Evolutionary conservation across 2,797 vertebrate species (phyloP).

Genomic region (Atherinosoma microstoma): DNA sequence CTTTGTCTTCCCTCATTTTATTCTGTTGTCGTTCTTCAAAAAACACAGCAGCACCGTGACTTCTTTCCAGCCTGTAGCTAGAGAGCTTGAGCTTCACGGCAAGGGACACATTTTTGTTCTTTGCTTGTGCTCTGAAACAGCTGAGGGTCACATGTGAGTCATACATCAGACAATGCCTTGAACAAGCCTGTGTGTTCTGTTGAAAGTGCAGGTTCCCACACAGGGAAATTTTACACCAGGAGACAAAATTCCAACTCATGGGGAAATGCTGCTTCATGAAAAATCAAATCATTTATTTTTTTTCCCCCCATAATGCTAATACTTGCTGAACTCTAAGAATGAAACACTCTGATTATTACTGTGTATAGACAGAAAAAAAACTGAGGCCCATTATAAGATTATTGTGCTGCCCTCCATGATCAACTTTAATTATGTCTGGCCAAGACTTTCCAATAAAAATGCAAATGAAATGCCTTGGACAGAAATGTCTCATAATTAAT

Average conservation of each 20-base stretch:
- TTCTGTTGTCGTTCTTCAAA: background rate
- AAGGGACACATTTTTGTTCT: slow-evolving; percentile 9
- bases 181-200: slow-evolving; percentile 27
- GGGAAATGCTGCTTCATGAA: background rate
- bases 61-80: background rate
- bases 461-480: slow-evolving; percentile 53
- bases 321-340: background rate
- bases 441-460: slow-evolving; percentile 68
- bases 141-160: slow-evolving; percentile 50
- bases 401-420: slow-evolving; percentile 38
- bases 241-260: slow-evolving; percentile 10
- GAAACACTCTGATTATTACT: background rate
- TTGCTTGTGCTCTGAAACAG: slow-evolving; percentile 23
- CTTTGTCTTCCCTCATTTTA: slow-evolving; percentile 2
- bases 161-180: slow-evolving; percentile 43
- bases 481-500: slow-evolving; percentile 59
- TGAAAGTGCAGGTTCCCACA: slow-evolving; percentile 34
- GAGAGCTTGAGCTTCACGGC: background rate
- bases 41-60: background rate
- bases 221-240: slow-evolving; percentile 9
- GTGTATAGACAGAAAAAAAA: background rate
- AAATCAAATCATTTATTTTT: background rate
- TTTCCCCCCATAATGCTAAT: background rate
- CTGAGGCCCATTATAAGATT: slow-evolving; percentile 30
- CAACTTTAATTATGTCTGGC: slow-evolving; percentile 57